Evolutionary conservation across 2,113 vertebrate genomes (phyloP).

Genomic region (Paramormyrops kingsleyae): DNA sequence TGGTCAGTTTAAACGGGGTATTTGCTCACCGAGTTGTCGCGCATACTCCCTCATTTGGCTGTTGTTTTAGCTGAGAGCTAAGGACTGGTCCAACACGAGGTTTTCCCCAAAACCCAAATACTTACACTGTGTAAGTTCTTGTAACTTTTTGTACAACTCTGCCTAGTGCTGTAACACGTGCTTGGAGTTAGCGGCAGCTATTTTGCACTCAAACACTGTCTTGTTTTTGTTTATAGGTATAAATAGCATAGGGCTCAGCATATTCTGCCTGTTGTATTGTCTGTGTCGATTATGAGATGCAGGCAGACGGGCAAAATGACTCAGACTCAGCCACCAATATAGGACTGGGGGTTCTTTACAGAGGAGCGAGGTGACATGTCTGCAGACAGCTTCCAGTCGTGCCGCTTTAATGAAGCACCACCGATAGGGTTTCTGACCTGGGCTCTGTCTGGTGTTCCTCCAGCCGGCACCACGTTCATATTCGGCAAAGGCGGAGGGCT

Average conservation of each 20-base stretch:
- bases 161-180: neutral
- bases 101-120: neutral
- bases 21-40: neutral
- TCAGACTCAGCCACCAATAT: neutral
- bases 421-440: constrained; percentile 69
- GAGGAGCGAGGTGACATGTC: neutral
- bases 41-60: neutral
- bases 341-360: neutral
- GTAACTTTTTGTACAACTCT: neutral
- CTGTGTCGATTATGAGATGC: neutral
- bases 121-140: neutral
- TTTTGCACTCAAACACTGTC: neutral
- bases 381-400: neutral
- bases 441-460: constrained; percentile 60
- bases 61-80: neutral
- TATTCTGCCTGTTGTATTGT: neutral
- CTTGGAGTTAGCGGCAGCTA: neutral
- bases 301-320: neutral
- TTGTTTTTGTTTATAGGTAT: neutral
- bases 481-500: constrained; percentile 95
- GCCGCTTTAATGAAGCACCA: neutral
- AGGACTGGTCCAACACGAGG: neutral
- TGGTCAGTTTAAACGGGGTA: neutral
- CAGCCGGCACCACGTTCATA: constrained; percentile 94
- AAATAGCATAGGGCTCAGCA: neutral